Evolutionary conservation across 2,797 vertebrate genomes (phyloP).

Genomic region (Simalia tracyae): DNA sequence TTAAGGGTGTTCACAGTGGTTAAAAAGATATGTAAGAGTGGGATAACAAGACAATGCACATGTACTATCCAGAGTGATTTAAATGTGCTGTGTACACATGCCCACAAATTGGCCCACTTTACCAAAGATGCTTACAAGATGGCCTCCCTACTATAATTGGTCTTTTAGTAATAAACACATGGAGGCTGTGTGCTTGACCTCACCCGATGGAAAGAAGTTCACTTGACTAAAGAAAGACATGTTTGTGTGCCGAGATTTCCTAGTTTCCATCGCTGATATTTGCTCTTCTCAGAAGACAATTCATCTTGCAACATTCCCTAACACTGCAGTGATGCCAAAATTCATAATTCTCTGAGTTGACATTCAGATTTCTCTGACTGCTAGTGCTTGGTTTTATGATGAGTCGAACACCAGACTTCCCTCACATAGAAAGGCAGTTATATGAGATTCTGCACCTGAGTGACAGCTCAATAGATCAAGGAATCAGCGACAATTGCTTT

Average conservation of each 20-base stretch:
- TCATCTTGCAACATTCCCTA: not conserved
- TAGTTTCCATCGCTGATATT: not conserved
- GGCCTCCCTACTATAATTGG: not conserved
- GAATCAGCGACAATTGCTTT: not conserved
- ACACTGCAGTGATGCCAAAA: not conserved
- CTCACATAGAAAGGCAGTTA: not conserved
- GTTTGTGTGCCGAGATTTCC: not conserved
- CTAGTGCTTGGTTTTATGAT: not conserved
- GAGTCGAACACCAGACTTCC: not conserved
- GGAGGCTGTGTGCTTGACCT: not conserved
- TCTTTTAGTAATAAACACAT: not conserved
- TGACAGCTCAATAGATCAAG: not conserved
- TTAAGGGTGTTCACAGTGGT: not conserved
- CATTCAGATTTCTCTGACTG: not conserved
- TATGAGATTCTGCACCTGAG: not conserved
- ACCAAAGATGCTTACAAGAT: not conserved
- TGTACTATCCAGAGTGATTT: not conserved
- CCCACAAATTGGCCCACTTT: not conserved
- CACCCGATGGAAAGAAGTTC: not conserved
- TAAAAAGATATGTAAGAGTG: not conserved
- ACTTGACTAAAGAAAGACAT: not conserved
- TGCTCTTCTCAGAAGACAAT: not conserved
- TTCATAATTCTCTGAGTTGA: not conserved
- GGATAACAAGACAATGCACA: not conserved
- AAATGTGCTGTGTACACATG: not conserved